Base-by-base conservation (phyloP, 2,113 vertebrate species). In the Chionodraco myersi region DNA sequence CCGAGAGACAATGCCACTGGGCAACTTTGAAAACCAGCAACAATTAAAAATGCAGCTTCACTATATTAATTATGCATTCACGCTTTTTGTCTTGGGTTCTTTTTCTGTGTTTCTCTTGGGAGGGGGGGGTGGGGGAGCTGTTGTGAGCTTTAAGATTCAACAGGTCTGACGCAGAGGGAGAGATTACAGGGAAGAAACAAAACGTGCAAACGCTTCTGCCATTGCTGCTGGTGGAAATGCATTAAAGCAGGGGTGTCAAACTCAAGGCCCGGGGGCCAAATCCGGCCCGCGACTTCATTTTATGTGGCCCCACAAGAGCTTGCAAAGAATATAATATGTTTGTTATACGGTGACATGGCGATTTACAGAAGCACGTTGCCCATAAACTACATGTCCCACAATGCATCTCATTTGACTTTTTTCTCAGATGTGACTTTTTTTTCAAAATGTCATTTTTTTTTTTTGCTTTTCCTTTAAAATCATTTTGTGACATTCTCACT, bases 51-150 rank as follows among this genome's bases (percentile, higher is more conserved):
- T 76, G 78, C 83, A 72, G 88, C 87, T 83, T 89, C 82, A 78
- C 86, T 90, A 70, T 93, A 91, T 94, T 92, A 90, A 93, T 92
- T 91, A 94, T 94, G 90, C 91, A 90, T 92, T 93, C 89, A 72
- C 72, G 72, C 84, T 88, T 91, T 41, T 86, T 90, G 86, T 92
- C 86, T 89, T 86, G 69, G 41, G 6, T 44, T n/a, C 18, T 26
- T 72, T 71, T 83, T 80, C 34, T 53, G 53, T 59, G 34, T 36
- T 62, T 64, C 83, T 72, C 30, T 56, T 44, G 21, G 44, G 60
- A 36, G 45, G 57, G 52, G 59, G 54, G 58, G 57, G 72, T 18
- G 75, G 60, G 62, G 75, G 73, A 56, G 72, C 64, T 57, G 48
- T 47, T 57, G 48, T 47, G 70, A 74, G 48, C 60, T 89, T 86